Conservation (phyloP, 92 coral and sea anemone genomes). For the Blastomussa wellsi region DNA sequence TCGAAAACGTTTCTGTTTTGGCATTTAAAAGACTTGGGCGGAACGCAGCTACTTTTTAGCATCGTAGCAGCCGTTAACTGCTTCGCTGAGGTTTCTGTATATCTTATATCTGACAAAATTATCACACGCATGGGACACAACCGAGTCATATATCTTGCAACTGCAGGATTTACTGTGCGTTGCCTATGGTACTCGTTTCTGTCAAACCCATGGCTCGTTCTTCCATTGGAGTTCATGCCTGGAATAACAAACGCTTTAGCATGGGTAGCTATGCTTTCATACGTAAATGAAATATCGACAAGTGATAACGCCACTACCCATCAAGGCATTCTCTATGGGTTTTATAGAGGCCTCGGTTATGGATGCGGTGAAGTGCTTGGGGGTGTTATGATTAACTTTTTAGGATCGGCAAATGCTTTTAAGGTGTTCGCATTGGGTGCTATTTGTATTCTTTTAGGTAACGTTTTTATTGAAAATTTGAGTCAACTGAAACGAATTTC, state of each 20-base stretch:
- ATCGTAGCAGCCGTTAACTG: slow-evolving; percentile 71
- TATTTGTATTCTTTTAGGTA: not conserved
- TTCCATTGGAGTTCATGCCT: slow-evolving; percentile 67
- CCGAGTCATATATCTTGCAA: slow-evolving; percentile 63
- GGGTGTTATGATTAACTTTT: slow-evolving; percentile 60
- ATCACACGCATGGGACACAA: slow-evolving; percentile 59
- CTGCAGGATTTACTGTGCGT: slow-evolving; percentile 61
- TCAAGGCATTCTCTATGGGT: slow-evolving; percentile 71
- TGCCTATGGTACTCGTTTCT: slow-evolving; percentile 52
- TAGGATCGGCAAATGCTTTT: slow-evolving; percentile 68
- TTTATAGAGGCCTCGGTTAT: slow-evolving; percentile 77
- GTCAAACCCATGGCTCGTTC: slow-evolving; percentile 70
- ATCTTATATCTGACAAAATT: slow-evolving; percentile 62
- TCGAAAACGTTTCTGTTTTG: slow-evolving; percentile 78
- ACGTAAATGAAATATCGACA: slow-evolving; percentile 57
- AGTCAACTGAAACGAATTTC: not conserved
- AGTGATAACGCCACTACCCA: slow-evolving; percentile 45
- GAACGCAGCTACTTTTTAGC: slow-evolving; percentile 71
- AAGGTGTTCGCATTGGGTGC: slow-evolving; percentile 34
- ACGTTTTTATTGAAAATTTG: slow-evolving; percentile 12
- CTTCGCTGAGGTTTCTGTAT: slow-evolving; percentile 66
- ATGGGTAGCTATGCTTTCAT: slow-evolving; percentile 81
- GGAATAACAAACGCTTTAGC: slow-evolving; percentile 79
- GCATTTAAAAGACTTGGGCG: slow-evolving; percentile 79
- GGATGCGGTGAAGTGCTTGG: slow-evolving; percentile 80